Percentiles rank a stretch among this genome's conserved stretches.
Evolutionary conservation across 1,140 invertebrate genomes (phyloP).

Genomic region (Chironomus tepperi): DNA sequence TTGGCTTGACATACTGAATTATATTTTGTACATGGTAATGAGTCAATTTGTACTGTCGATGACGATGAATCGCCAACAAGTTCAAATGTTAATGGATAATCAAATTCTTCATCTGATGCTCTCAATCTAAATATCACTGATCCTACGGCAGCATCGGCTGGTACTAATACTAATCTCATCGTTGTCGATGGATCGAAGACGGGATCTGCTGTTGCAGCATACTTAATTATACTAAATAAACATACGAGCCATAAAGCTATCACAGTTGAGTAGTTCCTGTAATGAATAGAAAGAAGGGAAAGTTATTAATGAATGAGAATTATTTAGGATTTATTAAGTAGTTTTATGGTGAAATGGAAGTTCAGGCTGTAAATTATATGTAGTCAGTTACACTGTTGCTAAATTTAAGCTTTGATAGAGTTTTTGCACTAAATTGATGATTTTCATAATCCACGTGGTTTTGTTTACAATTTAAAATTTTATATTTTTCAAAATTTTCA

Average conservation of each 20-base stretch:
- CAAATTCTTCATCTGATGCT: slow-evolving; percentile 76
- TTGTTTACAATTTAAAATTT: too few relatives aligned
- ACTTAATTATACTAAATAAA: slow-evolving; percentile 26
- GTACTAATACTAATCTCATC: slow-evolving; percentile 69
- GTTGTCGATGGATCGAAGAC: slow-evolving; percentile 72
- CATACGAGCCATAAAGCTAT: slow-evolving; percentile 12
- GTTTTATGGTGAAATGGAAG: too few relatives aligned
- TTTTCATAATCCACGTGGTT: too few relatives aligned
- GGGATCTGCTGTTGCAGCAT: slow-evolving; percentile 49
- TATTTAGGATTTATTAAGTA: too few relatives aligned
- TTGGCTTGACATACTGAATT: slow-evolving; percentile 78
- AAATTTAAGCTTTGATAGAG: too few relatives aligned
- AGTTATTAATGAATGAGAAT: neutral
- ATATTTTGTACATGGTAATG: slow-evolving; percentile 69
- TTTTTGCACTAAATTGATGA: too few relatives aligned
- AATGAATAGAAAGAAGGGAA: neutral
- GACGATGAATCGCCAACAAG: slow-evolving; percentile 59
- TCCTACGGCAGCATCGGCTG: slow-evolving; percentile 68
- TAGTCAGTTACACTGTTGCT: too few relatives aligned
- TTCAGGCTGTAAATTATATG: too few relatives aligned
- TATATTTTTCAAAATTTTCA: too few relatives aligned
- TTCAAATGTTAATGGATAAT: slow-evolving; percentile 75
- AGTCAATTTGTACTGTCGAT: slow-evolving; percentile 62
- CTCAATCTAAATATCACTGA: slow-evolving; percentile 76
- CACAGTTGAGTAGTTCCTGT: slow-evolving; percentile 14